These are phyloP conservation scores for Melanotaenia duboulayi DNA, from an alignment of 2,113 vertebrate genomes.

Conservation along the genomic window DNA sequence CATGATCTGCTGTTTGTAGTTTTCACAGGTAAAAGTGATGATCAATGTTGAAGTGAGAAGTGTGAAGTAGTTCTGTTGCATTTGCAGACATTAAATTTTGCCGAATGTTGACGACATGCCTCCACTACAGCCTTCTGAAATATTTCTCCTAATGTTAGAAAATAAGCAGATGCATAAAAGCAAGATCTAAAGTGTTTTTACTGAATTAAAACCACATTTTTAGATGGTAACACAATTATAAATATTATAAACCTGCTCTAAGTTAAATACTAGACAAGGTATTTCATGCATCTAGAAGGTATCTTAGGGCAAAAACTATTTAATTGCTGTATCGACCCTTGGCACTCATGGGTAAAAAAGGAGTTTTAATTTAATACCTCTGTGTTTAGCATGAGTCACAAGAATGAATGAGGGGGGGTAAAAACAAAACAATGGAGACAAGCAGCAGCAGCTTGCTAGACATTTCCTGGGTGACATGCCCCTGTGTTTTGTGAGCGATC, in stretches of 20 bases:
- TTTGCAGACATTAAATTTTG: constrained; percentile 3
- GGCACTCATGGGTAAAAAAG: neutral
- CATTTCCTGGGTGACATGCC: constrained; percentile 16
- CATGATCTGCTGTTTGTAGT: neutral
- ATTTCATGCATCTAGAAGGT: constrained; percentile 17
- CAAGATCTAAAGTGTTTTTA: no score
- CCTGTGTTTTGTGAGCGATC: constrained; percentile 34
- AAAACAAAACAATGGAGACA: neutral
- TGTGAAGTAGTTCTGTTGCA: neutral
- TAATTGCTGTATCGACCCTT: neutral
- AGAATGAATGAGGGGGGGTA: neutral
- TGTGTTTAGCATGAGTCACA: neutral
- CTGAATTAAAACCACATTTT: no score
- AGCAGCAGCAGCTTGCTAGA: constrained; percentile 3
- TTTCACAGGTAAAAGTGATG: constrained; percentile 7
- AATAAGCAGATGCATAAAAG: neutral
- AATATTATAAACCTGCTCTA: neutral
- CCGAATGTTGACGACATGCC: neutral
- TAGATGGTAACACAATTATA: no score
- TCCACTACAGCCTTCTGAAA: neutral
- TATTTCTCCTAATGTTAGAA: neutral
- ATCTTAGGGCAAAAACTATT: neutral
- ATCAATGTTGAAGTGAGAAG: neutral
- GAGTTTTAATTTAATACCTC: neutral
- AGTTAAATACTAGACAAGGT: constrained; percentile 6